These are phyloP conservation scores for Notolepis coatsorum DNA, from an alignment of 2,797 vertebrate genomes.

Conservation along the genomic window DNA sequence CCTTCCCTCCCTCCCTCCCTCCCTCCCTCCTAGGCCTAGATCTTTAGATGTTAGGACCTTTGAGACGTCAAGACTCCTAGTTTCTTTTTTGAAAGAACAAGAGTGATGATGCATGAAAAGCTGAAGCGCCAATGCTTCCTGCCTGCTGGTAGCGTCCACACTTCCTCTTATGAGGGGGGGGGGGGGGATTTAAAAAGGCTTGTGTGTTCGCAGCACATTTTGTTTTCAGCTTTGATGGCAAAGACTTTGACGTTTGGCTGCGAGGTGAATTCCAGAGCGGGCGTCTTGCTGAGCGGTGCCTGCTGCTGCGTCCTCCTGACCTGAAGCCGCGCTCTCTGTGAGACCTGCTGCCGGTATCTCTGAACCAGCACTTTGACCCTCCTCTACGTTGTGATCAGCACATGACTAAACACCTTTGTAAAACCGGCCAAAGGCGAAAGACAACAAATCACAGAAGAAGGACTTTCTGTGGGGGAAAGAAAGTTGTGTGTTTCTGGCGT, in stretches of 20 bases:
- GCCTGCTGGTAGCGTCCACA: constrained; percentile 16
- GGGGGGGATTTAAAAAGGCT: constrained; percentile 16
- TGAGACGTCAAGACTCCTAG: not conserved
- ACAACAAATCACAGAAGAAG: constrained; percentile 37
- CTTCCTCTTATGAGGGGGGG: constrained; percentile 27
- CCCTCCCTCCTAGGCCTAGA: not conserved
- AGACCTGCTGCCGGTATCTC: constrained; percentile 26
- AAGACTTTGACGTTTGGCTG: no score
- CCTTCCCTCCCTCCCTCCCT: constrained; percentile 27
- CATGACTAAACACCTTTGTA: constrained; percentile 60
- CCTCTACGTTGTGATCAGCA: constrained; percentile 59
- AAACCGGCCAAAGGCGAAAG: not conserved
- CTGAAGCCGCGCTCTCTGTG: constrained; percentile 18
- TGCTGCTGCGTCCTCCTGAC: not conserved
- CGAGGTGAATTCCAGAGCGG: constrained; percentile 43
- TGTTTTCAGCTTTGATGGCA: constrained; percentile 33
- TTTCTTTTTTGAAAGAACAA: constrained; percentile 1
- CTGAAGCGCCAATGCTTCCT: constrained; percentile 31
- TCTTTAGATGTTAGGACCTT: not conserved
- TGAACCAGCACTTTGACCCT: constrained; percentile 76
- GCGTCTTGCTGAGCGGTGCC: constrained; percentile 38
- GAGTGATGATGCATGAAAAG: constrained; percentile 18
- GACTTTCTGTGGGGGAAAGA: constrained; percentile 1
- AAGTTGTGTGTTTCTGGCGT: not conserved
- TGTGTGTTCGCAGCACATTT: not conserved